phyloP scores from a whole-genome alignment of 2,888 invertebrate species.

The Dryadula phaetusa region DNA sequence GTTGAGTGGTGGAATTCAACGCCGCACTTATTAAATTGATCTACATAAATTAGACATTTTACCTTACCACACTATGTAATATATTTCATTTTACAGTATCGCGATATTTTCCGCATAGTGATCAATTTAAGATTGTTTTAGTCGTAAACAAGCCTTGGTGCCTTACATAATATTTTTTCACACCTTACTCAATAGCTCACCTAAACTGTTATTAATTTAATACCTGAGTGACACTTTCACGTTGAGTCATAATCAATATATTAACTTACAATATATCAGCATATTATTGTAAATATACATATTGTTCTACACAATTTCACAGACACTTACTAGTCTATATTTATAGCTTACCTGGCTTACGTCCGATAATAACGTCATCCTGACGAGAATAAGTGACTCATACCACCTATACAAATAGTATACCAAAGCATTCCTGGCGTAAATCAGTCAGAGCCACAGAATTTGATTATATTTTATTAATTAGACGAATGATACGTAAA shows the following conservation, averaged over 20 bases:
- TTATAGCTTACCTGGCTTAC: conserved; percentile 38
- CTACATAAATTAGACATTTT: too few relatives aligned
- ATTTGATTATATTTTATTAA: conserved; percentile 20
- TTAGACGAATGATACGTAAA: not conserved
- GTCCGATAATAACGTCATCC: conserved; percentile 39
- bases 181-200: not conserved
- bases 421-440: conserved; percentile 8
- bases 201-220: not conserved
- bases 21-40: too few relatives aligned
- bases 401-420: conserved; percentile 19
- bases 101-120: too few relatives aligned
- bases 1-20: too few relatives aligned
- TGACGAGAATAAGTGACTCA: conserved; percentile 38
- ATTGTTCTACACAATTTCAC: conserved; percentile 1
- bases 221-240: conserved; percentile 5
- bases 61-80: too few relatives aligned
- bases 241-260: not conserved
- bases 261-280: not conserved
- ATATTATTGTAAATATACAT: not conserved
- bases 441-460: not conserved
- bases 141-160: too few relatives aligned
- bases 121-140: too few relatives aligned
- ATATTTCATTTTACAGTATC: too few relatives aligned
- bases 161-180: too few relatives aligned
- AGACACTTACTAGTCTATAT: conserved; percentile 30